A percentile compares a stretch with the other conserved stretches of the same genome.
Conservation (phyloP, 2,888 invertebrate genomes). For the Ochropacha duplaris region DNA sequence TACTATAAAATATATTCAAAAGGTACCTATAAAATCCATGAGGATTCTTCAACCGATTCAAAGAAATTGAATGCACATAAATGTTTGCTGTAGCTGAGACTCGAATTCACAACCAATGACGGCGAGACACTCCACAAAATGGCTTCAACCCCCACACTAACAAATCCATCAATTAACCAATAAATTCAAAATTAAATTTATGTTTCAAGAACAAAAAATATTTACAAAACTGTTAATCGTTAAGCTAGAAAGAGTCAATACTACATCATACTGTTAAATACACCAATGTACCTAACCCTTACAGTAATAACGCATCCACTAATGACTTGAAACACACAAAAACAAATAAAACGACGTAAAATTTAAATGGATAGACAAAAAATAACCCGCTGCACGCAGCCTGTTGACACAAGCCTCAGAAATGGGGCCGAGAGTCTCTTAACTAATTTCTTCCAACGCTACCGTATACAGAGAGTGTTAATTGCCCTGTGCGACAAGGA, state of each 20-base stretch:
- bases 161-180: too few relatives aligned
- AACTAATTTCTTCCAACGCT: constrained; percentile 79
- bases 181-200: background rate
- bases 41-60: too few relatives aligned
- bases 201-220: too few relatives aligned
- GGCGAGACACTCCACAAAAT: too few relatives aligned
- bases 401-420: constrained; percentile 62
- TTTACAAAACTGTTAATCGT: constrained; percentile 9
- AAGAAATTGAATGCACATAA: too few relatives aligned
- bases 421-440: constrained; percentile 63
- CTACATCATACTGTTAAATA: constrained; percentile 11
- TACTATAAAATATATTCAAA: too few relatives aligned
- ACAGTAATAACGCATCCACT: constrained; percentile 27
- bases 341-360: constrained; percentile 26
- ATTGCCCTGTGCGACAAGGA: constrained; percentile 59
- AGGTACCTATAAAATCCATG: too few relatives aligned
- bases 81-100: too few relatives aligned
- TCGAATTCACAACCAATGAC: too few relatives aligned
- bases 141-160: too few relatives aligned
- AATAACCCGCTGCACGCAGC: constrained; percentile 35
- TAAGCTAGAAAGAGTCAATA: constrained; percentile 17
- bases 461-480: constrained; percentile 76
- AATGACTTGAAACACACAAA: constrained; percentile 39
- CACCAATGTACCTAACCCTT: constrained; percentile 45
- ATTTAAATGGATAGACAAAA: constrained; percentile 40